These are phyloP conservation scores for Budorcas taxicolor DNA, from an alignment of 2,113 vertebrate genomes.

Conservation along the genomic window DNA sequence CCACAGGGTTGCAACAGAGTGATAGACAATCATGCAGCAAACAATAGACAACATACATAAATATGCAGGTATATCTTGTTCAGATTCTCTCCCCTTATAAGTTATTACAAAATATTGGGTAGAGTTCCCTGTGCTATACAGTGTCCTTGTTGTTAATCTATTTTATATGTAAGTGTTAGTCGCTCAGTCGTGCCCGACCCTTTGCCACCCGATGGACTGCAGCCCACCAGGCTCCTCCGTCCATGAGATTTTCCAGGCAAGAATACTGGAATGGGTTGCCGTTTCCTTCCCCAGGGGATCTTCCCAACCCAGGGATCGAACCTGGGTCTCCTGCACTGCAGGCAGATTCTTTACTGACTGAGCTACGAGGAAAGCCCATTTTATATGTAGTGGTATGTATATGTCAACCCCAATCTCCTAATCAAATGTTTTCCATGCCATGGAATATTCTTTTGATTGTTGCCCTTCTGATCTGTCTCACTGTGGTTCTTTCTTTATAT, in stretches of 20 bases:
- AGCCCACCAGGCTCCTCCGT: no score
- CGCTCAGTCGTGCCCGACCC: accelerated
- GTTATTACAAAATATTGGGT: neutral
- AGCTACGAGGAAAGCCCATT: neutral
- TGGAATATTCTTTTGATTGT: neutral
- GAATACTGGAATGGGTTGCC: no score
- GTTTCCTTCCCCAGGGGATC: no score
- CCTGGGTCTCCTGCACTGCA: no score
- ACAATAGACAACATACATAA: neutral
- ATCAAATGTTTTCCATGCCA: neutral
- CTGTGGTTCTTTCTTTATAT: neutral
- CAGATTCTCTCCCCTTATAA: neutral
- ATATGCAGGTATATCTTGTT: neutral
- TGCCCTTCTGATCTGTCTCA: neutral
- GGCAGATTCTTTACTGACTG: no score
- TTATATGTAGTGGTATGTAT: neutral
- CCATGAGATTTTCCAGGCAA: no score
- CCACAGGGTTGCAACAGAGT: neutral
- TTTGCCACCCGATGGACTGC: no score
- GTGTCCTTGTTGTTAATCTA: neutral
- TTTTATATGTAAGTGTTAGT: neutral
- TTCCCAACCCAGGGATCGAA: no score
- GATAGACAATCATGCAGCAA: neutral
- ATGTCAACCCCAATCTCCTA: neutral
- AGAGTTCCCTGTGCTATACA: neutral